Percentiles rank a stretch among this genome's conserved stretches.
Evolutionary conservation across 2,888 invertebrate species (phyloP).

Genomic region (Lamellibrachia columna): DNA sequence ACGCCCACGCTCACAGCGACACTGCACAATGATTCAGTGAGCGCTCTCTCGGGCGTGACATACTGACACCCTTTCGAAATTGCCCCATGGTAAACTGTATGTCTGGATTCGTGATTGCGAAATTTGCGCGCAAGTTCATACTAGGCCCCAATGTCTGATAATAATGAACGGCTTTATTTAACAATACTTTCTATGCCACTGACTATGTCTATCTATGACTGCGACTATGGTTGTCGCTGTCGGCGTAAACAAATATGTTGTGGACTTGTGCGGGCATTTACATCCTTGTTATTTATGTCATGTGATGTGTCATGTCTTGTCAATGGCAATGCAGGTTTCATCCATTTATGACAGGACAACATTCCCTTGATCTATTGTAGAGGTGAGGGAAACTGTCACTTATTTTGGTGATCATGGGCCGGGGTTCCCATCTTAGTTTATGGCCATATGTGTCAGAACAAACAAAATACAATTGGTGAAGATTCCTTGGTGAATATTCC

Average conservation of each 20-base stretch:
- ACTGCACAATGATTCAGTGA: background rate
- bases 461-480: no score
- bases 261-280: background rate
- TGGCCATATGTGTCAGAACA: no score
- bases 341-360: background rate
- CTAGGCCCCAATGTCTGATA: background rate
- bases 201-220: background rate
- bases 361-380: background rate
- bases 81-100: background rate
- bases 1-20: background rate
- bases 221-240: background rate
- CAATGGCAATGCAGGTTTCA: background rate
- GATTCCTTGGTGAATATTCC: no score
- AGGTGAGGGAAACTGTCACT: background rate
- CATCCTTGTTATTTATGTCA: conserved; percentile 5
- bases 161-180: background rate
- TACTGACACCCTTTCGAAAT: conserved; percentile 8
- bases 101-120: conserved; percentile 9
- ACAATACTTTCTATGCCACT: background rate
- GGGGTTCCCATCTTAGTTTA: no score
- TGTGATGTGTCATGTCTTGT: background rate
- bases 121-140: background rate
- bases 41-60: background rate
- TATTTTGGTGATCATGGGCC: no score
- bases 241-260: background rate